Evolutionary conservation across 2,113 vertebrate genomes (phyloP), one percentile per base, ranked within the genome.

Genomic region (Microcebus ravelobensis): DNA sequence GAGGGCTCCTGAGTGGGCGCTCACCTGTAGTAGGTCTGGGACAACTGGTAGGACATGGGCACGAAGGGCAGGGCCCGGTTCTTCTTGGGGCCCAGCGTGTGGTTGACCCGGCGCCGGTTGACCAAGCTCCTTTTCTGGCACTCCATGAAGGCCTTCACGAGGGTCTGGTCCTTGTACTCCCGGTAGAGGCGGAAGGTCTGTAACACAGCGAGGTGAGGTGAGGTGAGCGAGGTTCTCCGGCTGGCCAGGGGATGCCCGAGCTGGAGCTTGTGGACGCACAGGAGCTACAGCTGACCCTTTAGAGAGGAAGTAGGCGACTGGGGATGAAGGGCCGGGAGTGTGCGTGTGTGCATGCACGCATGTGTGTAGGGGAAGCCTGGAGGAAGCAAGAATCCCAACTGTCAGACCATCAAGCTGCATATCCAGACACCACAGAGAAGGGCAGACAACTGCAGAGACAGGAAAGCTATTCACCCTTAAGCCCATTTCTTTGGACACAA

Each of bases 41-140:
- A 99, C 39, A 99, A 98, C 97, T 99, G 99, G 97, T 99, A 99
- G 82, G 99, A 99, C 99, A 99, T 99, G 71, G 99, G 99, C 77
- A 99, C 99, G 6, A 99, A 99, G 96, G 99, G 99, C 96, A 99
- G 92, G 0, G 99, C 99, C 13, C 99, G 98, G 97, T 98, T 99
- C 96, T 99, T 99, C 99, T 99, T 99, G 0, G 99, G 99, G 6
- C 99, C 99, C 83, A 98, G 82, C 0, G 91, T 3, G 95, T 99
- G 98, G 95, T 90, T 99, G 39, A 99, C 98, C 0, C 99, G 99
- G 1, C 99, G 99, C 1, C 99, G 99, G 98, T 99, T 99, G 70
- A 99, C 99, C 95, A 99, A 73, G 42, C 99, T 99, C n/a, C 97
- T 98, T 94, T 98, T 98, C 98, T 99, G 99, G 95, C 98, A 99